Conservation (phyloP, 64 coral and sea anemone genomes). For the Stichodactyla mertensii region DNA sequence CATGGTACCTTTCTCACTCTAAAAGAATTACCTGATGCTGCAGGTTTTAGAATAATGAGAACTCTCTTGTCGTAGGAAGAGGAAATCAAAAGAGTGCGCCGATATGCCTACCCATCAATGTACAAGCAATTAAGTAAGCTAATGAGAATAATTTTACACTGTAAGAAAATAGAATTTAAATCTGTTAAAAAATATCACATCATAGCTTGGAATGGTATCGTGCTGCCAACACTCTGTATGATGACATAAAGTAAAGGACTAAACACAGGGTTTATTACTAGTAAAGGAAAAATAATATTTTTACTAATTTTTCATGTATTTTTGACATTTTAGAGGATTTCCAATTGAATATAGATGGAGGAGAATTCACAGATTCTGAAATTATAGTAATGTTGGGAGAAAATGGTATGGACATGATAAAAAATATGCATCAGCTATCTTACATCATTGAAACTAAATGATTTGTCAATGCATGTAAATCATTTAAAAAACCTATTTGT, state of each 20-base stretch:
- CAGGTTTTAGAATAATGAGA: no score
- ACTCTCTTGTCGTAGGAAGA: constrained; percentile 58
- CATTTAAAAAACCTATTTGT: not conserved
- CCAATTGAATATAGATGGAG: constrained; percentile 57
- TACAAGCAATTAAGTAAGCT: constrained; percentile 71
- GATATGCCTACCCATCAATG: constrained; percentile 89
- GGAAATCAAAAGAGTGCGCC: constrained; percentile 73
- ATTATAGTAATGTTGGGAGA: constrained; percentile 99
- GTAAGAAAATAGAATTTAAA: no score
- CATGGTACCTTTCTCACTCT: no score
- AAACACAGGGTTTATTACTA: no score
- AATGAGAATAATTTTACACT: not conserved
- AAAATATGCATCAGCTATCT: no score
- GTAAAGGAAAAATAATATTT: no score
- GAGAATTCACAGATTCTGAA: constrained; percentile 96
- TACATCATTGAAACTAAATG: no score
- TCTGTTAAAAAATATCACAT: no score
- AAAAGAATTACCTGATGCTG: no score
- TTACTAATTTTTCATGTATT: not conserved
- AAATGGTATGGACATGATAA: constrained; percentile 64
- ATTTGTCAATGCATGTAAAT: not conserved
- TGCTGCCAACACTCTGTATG: no score
- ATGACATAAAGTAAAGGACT: no score
- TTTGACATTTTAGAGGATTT: constrained; percentile 65
- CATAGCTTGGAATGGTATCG: no score